A percentile compares a stretch with the other conserved stretches of the same genome.
phyloP scores from a whole-genome alignment of 2,113 vertebrate genomes.

The Dipodomys spectabilis region DNA sequence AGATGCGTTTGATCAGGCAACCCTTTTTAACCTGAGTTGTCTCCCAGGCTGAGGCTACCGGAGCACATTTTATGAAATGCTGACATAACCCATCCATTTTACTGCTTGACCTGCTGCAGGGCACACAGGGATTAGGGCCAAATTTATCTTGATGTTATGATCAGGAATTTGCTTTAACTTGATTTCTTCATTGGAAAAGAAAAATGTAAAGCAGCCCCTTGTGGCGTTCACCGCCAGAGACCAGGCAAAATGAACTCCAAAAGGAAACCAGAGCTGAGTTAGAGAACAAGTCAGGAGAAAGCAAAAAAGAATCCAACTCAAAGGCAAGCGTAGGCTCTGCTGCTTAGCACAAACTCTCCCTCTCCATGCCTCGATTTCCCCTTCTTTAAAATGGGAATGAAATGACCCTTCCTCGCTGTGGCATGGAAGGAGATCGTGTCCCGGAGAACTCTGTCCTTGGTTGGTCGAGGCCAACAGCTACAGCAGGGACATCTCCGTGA shows the following conservation, averaged over 20 bases:
- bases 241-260: slow-evolving; percentile 47
- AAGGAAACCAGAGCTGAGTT: slow-evolving; percentile 41
- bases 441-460: neutral
- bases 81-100: slow-evolving; percentile 40
- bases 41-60: slow-evolving; percentile 24
- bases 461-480: neutral
- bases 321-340: neutral
- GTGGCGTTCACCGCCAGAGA: slow-evolving; percentile 37
- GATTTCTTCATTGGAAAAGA: slow-evolving; percentile 43
- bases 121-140: slow-evolving; percentile 46
- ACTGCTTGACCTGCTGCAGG: slow-evolving; percentile 40
- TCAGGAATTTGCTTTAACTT: slow-evolving; percentile 41
- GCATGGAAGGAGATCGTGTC: neutral
- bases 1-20: slow-evolving; percentile 26
- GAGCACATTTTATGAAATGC: slow-evolving; percentile 30
- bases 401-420: neutral
- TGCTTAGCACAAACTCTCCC: neutral
- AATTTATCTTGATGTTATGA: slow-evolving; percentile 53
- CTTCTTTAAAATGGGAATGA: neutral
- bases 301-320: neutral
- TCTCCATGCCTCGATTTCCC: slow-evolving; percentile 31
- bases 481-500: neutral
- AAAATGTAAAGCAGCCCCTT: slow-evolving; percentile 20
- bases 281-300: neutral
- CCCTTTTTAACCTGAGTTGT: neutral